Base-by-base conservation (phyloP, 2,113 vertebrate genomes). In the Trogon melanurus region DNA sequence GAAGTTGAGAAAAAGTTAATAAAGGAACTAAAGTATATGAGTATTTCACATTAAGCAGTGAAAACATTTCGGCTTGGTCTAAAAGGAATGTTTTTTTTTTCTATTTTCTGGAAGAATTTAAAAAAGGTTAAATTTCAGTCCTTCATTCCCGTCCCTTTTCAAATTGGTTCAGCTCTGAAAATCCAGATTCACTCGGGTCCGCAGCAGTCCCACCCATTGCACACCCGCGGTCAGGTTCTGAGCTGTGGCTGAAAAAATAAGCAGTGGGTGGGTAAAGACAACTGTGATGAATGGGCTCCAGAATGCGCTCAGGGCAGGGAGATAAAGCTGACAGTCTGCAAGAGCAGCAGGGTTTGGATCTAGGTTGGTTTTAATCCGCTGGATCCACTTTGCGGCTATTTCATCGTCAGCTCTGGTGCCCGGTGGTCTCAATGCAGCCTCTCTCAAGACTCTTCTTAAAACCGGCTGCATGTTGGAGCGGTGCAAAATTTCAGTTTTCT, bases 231-330 rank as follows among this genome's bases (percentile, higher is more conserved):
- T 6, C 48, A 7, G 54, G 50, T 11, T 47, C 44, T 18, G 30
- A 56, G 34, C 47, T 10, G 26, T 34, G 32, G 7, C n/a, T 29
- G 2, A 7, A 23, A 60, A 66, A 15, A 18, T n/a, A 47, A 47
- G 15, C 0, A 4, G 16, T 23, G 8, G 3, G 11, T 36, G 1
- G 5, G 25, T 13, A 29, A 27, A 5, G 34, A 8, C 38, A 62
- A 62, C 26, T 26, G 30, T 44, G 44, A 18, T 67, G 25, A 38
- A 38, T 11, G 19, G 32, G 32, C 11, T n/a, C 61, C 56, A 29
- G 62, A 25, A 44, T 4, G 21, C 27, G 32, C 61, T n/a, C 32
- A 30, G 48, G 34, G 1, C 38, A 34, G 67, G 29, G 53, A 61
- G 32, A 50, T 2, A 23, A 54, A 50, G 34, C 45, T 30, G 53